Base-by-base conservation (phyloP, 2,113 vertebrate species). In the Phalacrocorax brasilianus region DNA sequence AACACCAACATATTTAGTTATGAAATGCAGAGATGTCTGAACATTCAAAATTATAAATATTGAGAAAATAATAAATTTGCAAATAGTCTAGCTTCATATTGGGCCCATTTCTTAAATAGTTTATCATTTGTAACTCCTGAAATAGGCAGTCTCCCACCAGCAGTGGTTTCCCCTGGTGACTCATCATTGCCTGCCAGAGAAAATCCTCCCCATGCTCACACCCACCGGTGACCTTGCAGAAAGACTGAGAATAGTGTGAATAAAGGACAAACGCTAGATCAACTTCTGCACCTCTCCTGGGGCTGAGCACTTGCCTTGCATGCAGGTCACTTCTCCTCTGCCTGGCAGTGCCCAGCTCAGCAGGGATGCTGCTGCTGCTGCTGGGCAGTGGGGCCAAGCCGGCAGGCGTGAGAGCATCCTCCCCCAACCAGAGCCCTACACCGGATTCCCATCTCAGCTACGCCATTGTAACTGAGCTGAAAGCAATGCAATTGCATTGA, bases 341-440 rank as follows among this genome's bases (percentile, higher is more conserved):
- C 45, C 45, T n/a, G 28, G 65, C 4, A 0, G 40, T 33, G 70
- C 27, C 47, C n/a, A 14, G 65, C 74, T 55, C 44, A 27, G 85
- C 55, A 49, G 12, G 14, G 38, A 59, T 35, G 68, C 18, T 18
- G 10, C 44, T 21, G 50, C 17, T 47, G 83, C 50, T 63, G 58
- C 1, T 3, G 59, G 74, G 38, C 73, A 76, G n/a, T 0, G 0
- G 67, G 49, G 49, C 49, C n/a, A 45, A 38, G 58, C 56, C 4
- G 5, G 38, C 52, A 45, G 77, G 14, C 2, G 0, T 0, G 0
- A 65, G 28, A 63, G 15, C 67, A 84, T 80, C 49, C 26, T 56
- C 16, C 17, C n/a, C 19, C 4, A 2, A 0, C 19, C 2, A 0
- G 12, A 12, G 13, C 17, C 28, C 28, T 35, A 7, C 17, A 53